A percentile compares a stretch with the other conserved stretches of the same genome.
These are phyloP conservation scores for Hapalemur alaotrensis DNA, from an alignment of 2,797 vertebrate genomes.

Conservation along the genomic window DNA sequence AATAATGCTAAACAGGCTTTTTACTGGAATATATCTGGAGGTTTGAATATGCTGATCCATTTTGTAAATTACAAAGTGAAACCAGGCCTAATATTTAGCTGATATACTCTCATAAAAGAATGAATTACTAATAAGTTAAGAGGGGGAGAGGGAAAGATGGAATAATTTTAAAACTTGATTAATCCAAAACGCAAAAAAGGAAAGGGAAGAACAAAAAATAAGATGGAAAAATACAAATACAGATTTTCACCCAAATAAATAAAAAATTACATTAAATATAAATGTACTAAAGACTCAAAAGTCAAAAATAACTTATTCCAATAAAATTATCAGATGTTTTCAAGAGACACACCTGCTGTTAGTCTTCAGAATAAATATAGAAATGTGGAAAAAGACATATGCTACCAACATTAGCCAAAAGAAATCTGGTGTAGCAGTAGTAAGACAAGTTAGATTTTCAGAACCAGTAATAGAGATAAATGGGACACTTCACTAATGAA, in stretches of 20 bases:
- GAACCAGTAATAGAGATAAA: neutral
- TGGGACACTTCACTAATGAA: neutral
- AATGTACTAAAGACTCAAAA: neutral
- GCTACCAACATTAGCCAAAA: neutral
- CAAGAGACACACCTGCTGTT: neutral
- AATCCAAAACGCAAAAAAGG: neutral
- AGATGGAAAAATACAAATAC: neutral
- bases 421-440: neutral
- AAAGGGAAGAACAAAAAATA: neutral
- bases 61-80: neutral
- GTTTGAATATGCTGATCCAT: neutral
- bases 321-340: neutral
- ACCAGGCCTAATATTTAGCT: neutral
- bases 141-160: neutral
- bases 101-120: neutral
- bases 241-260: neutral
- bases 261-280: neutral
- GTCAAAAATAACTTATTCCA: neutral
- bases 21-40: neutral
- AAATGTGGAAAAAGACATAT: neutral
- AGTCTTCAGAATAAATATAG: neutral
- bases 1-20: neutral
- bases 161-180: neutral
- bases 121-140: neutral
- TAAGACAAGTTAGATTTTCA: neutral